Evolutionary conservation across 2,797 vertebrate species (phyloP).

Genomic region (Lutjanus argentimaculatus): DNA sequence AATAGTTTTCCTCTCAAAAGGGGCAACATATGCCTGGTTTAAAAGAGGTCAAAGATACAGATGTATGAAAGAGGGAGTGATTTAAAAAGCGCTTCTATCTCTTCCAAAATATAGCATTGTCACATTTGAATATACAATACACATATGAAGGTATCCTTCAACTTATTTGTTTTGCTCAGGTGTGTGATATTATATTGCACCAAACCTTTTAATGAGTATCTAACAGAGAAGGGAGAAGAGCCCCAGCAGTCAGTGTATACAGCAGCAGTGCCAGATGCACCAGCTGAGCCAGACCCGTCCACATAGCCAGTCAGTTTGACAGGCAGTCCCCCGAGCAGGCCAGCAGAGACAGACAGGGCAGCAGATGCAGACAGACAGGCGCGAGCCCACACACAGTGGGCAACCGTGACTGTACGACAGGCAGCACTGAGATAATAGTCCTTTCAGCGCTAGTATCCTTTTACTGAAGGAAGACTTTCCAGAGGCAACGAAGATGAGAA

Average conservation of each 20-base stretch:
- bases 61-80: neutral
- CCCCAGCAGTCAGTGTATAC: slow-evolving; percentile 24
- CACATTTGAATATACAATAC: neutral
- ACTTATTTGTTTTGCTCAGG: neutral
- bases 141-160: neutral
- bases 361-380: slow-evolving; percentile 49
- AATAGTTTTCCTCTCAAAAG: neutral
- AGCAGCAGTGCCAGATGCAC: slow-evolving; percentile 40
- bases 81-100: neutral
- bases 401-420: slow-evolving; percentile 21
- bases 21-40: neutral
- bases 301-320: slow-evolving; percentile 40
- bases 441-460: slow-evolving; percentile 19
- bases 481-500: slow-evolving; percentile 24
- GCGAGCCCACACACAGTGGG: slow-evolving; percentile 28
- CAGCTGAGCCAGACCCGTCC: slow-evolving; percentile 41
- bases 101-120: neutral
- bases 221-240: neutral
- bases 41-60: neutral
- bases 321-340: slow-evolving; percentile 27
- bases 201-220: slow-evolving; percentile 7
- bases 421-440: slow-evolving; percentile 28
- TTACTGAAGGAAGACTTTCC: slow-evolving; percentile 19
- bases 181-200: neutral
- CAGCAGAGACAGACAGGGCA: slow-evolving; percentile 41